These are phyloP conservation scores for Percopsis omiscomaycus DNA, from an alignment of 2,797 vertebrate species.

Conservation along the genomic window DNA sequence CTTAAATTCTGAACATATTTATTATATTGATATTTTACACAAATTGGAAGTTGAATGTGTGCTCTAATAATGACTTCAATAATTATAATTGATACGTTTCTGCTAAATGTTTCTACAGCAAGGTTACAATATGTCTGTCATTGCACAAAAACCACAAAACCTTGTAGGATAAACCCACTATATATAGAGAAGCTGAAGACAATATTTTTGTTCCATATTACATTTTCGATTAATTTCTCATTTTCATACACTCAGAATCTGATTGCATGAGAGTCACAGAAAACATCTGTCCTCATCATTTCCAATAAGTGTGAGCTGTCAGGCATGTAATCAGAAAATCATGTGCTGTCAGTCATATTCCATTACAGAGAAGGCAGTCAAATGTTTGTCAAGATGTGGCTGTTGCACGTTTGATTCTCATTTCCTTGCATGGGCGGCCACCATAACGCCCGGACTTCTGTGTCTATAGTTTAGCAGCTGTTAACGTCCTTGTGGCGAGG, in stretches of 20 bases:
- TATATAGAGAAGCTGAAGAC: constrained; percentile 36
- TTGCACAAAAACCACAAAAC: not conserved
- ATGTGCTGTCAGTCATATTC: constrained; percentile 76
- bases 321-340: constrained; percentile 81
- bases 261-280: constrained; percentile 72
- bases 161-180: not conserved
- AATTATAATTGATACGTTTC: constrained; percentile 23
- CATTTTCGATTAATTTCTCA: constrained; percentile 77
- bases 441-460: constrained; percentile 46
- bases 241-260: constrained; percentile 77
- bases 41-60: constrained; percentile 25
- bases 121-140: not conserved
- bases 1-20: not conserved
- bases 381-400: constrained; percentile 56
- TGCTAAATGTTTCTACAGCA: constrained; percentile 14
- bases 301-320: constrained; percentile 77
- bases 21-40: not conserved
- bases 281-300: constrained; percentile 81
- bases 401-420: constrained; percentile 41
- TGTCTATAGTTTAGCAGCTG: constrained; percentile 48
- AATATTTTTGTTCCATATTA: constrained; percentile 63
- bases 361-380: constrained; percentile 58
- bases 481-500: constrained; percentile 20
- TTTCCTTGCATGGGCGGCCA: constrained; percentile 51
- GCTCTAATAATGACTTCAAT: constrained; percentile 15